Evolutionary conservation across 2,888 invertebrate species (phyloP), one percentile per base, ranked within the genome.

Genomic region (Crocallis elinguaria): DNA sequence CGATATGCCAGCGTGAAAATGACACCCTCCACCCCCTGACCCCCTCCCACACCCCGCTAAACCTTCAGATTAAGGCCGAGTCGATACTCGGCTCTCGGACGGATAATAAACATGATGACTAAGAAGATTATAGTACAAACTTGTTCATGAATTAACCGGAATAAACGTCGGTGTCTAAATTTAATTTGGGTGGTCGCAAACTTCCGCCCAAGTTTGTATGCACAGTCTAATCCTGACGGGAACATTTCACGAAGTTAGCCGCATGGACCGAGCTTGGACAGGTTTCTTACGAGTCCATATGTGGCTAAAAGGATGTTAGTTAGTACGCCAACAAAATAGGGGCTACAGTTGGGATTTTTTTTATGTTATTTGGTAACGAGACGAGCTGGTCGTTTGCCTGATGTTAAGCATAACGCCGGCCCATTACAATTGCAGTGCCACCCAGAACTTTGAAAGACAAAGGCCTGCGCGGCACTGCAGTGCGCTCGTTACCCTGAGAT

Each of bases 1-100:
- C 79, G 80, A 81, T 82, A 81, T 78, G 80, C 65, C 76, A 64
- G 77, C 81, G 82, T 79, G 82, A 83, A 84, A 83, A 83, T 82
- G 85, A 83, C 80, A 85, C 84, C 79, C 71, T 46, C 55, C 45
- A 60, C 58, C 58, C 60, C 64, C 58, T 50, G 23, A 59, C 60
- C 44, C 46, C 39, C 65, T 56, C 30, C 51, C 58, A 3, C 57
- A 67, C 63, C 70, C 57, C 69, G 37, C 48, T 62, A 66, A 75
- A 62, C 71, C 69, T 64, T 56, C 57, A 66, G 73, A 73, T 78
- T 74, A 73, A 67, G 67, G 65, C 66, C 60, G 65, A 38, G 70
- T 73, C 67, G 71, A 77, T 73, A 71, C 41, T 49, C 35, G 33
- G 25, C 27, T 76, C 74, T 75, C 61, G 57, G 60, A n/a, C 67